A percentile compares a stretch with the other conserved stretches of the same genome.
Evolutionary conservation across 92 coral and sea anemone genomes (phyloP).

Genomic region (Montipora capitata): DNA sequence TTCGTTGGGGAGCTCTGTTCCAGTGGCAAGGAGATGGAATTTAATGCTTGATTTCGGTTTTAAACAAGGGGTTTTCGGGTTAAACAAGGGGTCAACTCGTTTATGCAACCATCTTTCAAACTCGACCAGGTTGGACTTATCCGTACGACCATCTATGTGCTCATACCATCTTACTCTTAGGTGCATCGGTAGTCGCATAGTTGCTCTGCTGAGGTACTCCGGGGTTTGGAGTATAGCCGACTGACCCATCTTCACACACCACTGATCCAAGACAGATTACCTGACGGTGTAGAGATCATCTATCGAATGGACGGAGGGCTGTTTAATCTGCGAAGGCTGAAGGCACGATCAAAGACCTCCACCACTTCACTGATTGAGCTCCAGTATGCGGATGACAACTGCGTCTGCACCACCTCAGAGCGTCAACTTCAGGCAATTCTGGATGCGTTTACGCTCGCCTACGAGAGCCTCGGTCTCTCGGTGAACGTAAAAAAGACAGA

Average conservation of each 20-base stretch:
- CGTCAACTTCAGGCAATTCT: too few species aligned
- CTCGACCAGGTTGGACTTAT: neutral
- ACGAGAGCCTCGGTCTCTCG: too few species aligned
- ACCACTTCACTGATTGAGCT: too few species aligned
- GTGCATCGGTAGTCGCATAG: conserved; percentile 1
- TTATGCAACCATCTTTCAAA: conserved; percentile 4
- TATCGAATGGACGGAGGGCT: too few species aligned
- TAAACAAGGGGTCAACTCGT: conserved; percentile 24
- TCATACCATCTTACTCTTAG: conserved; percentile 22
- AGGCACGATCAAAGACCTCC: too few species aligned
- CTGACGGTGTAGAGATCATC: too few species aligned
- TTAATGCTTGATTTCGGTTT: neutral
- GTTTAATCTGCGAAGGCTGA: too few species aligned
- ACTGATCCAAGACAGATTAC: too few species aligned
- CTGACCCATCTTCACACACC: conserved; percentile 14
- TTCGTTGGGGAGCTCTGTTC: neutral
- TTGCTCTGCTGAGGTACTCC: conserved; percentile 23
- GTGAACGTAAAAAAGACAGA: too few species aligned
- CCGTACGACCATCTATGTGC: neutral
- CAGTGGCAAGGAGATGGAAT: neutral
- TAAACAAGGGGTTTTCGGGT: neutral
- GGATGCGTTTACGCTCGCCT: too few species aligned
- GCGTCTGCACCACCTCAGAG: too few species aligned
- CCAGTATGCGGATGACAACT: too few species aligned
- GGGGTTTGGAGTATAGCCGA: conserved; percentile 18